phyloP scores from a whole-genome alignment of 2,888 invertebrate genomes.

The Mantis religiosa region DNA sequence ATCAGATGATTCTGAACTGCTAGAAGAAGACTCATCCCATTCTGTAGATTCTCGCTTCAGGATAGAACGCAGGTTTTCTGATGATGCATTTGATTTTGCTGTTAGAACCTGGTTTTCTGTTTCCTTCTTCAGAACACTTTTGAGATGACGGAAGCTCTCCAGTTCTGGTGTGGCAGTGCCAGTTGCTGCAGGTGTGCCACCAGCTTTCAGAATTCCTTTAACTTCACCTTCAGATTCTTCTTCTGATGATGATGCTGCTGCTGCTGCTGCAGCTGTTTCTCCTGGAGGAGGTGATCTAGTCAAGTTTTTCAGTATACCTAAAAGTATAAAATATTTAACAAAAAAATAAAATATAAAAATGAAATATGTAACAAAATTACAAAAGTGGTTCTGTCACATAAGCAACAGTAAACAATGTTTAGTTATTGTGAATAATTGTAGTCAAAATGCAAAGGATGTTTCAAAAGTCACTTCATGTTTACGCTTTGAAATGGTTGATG shows the following conservation, averaged over 20 bases:
- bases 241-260: not conserved
- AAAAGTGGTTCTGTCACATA: too few relatives aligned
- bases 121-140: slow-evolving; percentile 33
- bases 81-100: not conserved
- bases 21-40: slow-evolving; percentile 22
- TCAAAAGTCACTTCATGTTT: too few relatives aligned
- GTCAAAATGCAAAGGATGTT: too few relatives aligned
- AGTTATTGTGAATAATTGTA: too few relatives aligned
- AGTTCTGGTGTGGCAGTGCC: slow-evolving; percentile 21
- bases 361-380: too few relatives aligned
- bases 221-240: slow-evolving; percentile 40
- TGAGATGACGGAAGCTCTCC: slow-evolving; percentile 23
- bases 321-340: not conserved
- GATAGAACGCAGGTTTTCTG: slow-evolving; percentile 28
- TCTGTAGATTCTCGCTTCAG: slow-evolving; percentile 30
- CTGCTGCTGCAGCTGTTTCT: not conserved
- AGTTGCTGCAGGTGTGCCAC: not conserved
- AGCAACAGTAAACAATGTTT: too few relatives aligned
- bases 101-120: not conserved
- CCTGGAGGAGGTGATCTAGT: not conserved
- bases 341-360: too few relatives aligned
- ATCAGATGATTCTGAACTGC: not conserved
- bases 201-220: slow-evolving; percentile 53
- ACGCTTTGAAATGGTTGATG: too few relatives aligned
- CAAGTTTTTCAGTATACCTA: slow-evolving; percentile 25